These are phyloP conservation scores for Apis mellifera DNA, from an alignment of 1,140 invertebrate species.

Conservation along the genomic window DNA sequence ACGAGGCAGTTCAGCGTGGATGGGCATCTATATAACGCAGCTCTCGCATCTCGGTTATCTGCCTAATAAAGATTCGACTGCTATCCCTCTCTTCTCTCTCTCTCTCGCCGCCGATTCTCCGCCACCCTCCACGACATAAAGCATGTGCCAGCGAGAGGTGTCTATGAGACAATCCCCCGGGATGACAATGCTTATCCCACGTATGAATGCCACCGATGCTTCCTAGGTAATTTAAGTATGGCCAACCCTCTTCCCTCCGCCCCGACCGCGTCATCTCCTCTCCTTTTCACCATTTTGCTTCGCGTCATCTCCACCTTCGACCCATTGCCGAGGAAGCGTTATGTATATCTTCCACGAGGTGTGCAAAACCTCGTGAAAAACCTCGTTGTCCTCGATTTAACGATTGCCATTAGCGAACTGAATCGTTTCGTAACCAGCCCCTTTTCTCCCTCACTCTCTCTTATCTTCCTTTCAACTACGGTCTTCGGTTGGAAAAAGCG, in stretches of 20 bases:
- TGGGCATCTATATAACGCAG: conserved; percentile 74
- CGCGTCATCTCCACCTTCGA: conserved; percentile 28
- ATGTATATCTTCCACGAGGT: conserved; percentile 29
- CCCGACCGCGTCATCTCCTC: conserved; percentile 6
- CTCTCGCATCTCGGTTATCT: conserved; percentile 76
- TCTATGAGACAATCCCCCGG: conserved; percentile 75
- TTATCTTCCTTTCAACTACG: neutral
- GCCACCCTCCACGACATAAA: conserved; percentile 63
- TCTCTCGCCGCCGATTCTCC: conserved; percentile 15
- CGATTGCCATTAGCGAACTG: conserved; percentile 45
- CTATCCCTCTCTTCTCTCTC: conserved; percentile 31
- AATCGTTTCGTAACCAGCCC: conserved; percentile 26
- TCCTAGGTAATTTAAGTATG: conserved; percentile 74
- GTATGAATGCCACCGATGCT: conserved; percentile 68
- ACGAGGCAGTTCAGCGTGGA: conserved; percentile 72
- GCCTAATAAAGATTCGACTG: conserved; percentile 76
- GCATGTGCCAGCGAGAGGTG: conserved; percentile 72
- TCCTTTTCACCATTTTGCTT: conserved; percentile 30
- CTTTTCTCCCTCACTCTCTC: neutral
- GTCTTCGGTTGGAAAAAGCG: neutral
- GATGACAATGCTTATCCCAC: conserved; percentile 76
- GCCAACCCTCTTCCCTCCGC: conserved; percentile 3
- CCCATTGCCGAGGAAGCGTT: conserved; percentile 11
- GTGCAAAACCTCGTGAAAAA: conserved; percentile 54
- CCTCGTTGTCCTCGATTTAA: conserved; percentile 54